Conservation (phyloP, 2,113 vertebrate species). For the Notarius lentiginosus region DNA sequence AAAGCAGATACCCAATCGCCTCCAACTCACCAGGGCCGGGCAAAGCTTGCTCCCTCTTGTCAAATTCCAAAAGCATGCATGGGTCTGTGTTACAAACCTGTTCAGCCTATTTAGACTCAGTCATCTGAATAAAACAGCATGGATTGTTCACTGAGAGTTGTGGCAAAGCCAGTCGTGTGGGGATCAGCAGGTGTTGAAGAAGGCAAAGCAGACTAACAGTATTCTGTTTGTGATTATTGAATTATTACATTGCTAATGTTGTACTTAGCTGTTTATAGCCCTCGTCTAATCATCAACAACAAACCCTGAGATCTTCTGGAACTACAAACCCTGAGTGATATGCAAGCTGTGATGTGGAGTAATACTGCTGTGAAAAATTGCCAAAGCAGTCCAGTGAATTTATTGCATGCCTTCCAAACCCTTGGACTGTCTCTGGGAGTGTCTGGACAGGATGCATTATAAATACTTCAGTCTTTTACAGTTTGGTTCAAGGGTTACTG, state of each 20-base stretch:
- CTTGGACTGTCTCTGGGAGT: not conserved
- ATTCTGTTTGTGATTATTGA: not conserved
- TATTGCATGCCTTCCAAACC: not conserved
- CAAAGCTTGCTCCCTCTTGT: slow-evolving; percentile 10
- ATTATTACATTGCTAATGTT: not conserved
- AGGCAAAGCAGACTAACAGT: not conserved
- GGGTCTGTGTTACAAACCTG: not conserved
- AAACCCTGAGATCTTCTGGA: not conserved
- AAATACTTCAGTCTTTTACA: not conserved
- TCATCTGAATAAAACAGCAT: slow-evolving; percentile 34
- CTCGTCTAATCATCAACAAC: not conserved
- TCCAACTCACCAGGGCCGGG: slow-evolving; percentile 16
- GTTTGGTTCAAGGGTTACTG: not conserved
- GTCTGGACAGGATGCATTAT: not conserved
- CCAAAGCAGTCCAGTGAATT: not conserved
- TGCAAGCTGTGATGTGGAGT: not conserved
- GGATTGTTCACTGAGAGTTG: slow-evolving; percentile 8
- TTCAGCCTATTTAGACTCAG: slow-evolving; percentile 33
- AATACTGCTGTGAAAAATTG: not conserved
- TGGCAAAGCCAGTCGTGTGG: not conserved
- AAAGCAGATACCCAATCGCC: slow-evolving; percentile 14
- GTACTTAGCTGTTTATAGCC: not conserved
- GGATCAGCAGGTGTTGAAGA: slow-evolving; percentile 1
- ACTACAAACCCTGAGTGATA: not conserved
- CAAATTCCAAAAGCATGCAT: slow-evolving; percentile 40